Evolutionary conservation across 2,888 invertebrate species (phyloP).

Genomic region (Brenthis daphne): DNA sequence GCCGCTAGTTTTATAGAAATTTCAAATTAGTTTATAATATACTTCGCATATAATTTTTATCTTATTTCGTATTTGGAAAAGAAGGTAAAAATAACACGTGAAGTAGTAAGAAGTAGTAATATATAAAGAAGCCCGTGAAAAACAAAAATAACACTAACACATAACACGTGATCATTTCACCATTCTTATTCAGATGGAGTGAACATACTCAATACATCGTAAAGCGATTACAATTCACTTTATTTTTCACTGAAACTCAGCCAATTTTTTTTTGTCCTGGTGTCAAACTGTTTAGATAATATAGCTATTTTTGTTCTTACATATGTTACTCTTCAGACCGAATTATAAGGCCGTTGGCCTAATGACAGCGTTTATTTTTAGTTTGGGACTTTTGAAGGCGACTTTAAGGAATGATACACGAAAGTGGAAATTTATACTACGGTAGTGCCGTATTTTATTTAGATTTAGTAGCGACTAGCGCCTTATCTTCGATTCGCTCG

Average conservation of each 20-base stretch:
- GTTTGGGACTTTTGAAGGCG: conserved; percentile 65
- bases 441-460: conserved; percentile 29
- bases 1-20: too few species aligned
- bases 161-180: too few species aligned
- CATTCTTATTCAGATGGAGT: too few species aligned
- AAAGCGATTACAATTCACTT: conserved; percentile 5
- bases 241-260: conserved; percentile 57
- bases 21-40: too few species aligned
- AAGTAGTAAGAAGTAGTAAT: too few species aligned
- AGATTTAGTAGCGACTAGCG: conserved; percentile 19
- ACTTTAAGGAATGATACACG: conserved; percentile 54
- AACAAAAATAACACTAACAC: too few species aligned
- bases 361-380: conserved; percentile 74
- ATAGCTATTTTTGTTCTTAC: conserved; percentile 76
- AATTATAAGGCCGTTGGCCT: conserved; percentile 81
- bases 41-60: too few species aligned
- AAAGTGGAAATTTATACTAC: conserved; percentile 27
- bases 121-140: too few species aligned
- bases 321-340: conserved; percentile 77
- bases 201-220: conserved; percentile 35
- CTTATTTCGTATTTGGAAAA: too few species aligned
- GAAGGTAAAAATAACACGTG: too few species aligned
- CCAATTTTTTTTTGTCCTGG: conserved; percentile 59
- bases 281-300: conserved; percentile 71
- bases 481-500: too few species aligned